A percentile compares a stretch with the other conserved stretches of the same genome.
Conservation (phyloP, 2,888 invertebrate species). For the Trichopria drosophilae region DNA sequence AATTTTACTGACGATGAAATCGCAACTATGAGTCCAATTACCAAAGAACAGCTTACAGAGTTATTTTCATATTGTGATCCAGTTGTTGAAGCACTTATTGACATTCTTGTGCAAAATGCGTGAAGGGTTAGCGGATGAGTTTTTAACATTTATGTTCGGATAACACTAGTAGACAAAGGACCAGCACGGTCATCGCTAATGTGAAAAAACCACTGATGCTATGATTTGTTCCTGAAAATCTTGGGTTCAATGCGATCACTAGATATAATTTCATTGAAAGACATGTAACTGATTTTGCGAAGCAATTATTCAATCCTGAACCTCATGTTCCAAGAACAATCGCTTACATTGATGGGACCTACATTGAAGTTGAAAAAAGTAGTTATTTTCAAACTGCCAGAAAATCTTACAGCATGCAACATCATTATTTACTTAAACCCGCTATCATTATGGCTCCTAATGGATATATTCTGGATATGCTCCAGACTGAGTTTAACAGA, state of each 20-base stretch:
- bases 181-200: not conserved
- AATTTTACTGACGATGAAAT: conserved; percentile 3
- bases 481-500: too few relatives aligned
- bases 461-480: too few relatives aligned
- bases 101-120: not conserved
- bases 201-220: conserved; percentile 2
- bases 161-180: conserved; percentile 5
- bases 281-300: not conserved
- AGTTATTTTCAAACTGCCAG: too few relatives aligned
- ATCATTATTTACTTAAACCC: too few relatives aligned
- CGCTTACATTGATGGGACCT: too few relatives aligned
- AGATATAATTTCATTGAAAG: conserved; percentile 1
- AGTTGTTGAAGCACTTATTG: not conserved
- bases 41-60: not conserved
- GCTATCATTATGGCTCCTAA: too few relatives aligned
- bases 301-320: not conserved
- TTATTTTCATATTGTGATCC: conserved; percentile 1
- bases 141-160: conserved; percentile 5
- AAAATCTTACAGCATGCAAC: too few relatives aligned
- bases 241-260: not conserved
- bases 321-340: too few relatives aligned
- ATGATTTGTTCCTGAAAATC: conserved; percentile 7
- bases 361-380: too few relatives aligned
- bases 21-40: not conserved
- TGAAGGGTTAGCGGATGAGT: not conserved